phyloP scores from a whole-genome alignment of 1,140 invertebrate genomes.

The Zelostemma sp. region DNA sequence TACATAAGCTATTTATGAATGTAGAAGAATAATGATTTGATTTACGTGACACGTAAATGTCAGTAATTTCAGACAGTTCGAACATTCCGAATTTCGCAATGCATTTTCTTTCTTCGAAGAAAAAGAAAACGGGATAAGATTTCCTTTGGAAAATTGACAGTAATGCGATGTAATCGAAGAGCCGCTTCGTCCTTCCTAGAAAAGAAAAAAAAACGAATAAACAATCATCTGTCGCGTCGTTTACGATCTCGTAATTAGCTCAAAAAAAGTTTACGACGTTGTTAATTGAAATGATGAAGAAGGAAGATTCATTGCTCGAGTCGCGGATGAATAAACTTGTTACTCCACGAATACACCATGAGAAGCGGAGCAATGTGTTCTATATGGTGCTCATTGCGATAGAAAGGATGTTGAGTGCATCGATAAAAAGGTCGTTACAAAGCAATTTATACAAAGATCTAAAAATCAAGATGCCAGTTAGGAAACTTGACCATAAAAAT shows the following conservation, averaged over 20 bases:
- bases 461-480: too few species aligned
- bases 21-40: background rate
- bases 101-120: background rate
- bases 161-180: background rate
- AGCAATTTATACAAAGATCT: too few species aligned
- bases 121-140: background rate
- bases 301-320: slow-evolving; percentile 25
- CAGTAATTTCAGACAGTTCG: background rate
- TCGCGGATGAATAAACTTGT: background rate
- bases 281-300: slow-evolving; percentile 11
- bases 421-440: too few species aligned
- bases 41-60: background rate
- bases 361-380: slow-evolving; percentile 51
- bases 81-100: background rate
- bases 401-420: slow-evolving; percentile 30
- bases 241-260: slow-evolving; percentile 1
- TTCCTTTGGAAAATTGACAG: background rate
- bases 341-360: slow-evolving; percentile 61
- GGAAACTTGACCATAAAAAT: too few species aligned
- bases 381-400: slow-evolving; percentile 26
- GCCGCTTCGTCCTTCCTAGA: background rate
- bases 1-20: background rate
- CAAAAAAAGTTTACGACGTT: slow-evolving; percentile 10
- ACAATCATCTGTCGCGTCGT: background rate
- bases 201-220: too few species aligned